Evolutionary conservation across 2,113 vertebrate species (phyloP), one percentile per base, ranked within the genome.

Genomic region (Mystacornis crossleyi): DNA sequence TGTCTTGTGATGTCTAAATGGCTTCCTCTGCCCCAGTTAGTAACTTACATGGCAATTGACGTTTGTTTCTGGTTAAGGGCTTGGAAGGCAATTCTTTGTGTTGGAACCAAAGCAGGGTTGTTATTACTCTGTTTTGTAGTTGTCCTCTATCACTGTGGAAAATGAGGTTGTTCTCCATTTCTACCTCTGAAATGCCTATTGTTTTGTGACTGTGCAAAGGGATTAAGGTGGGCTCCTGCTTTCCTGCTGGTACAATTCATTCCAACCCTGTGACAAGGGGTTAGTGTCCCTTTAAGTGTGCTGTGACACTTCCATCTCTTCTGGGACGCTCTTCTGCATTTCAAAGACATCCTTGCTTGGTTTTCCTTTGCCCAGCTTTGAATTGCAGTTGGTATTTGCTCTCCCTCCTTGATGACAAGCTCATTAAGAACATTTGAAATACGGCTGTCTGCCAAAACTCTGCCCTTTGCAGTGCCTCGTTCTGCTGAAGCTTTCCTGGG

Each of bases 401-500:
- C 17, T 80, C 29, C 57, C 54, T 74, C 72, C n/a, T 61, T 83
- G 67, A 47, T 92, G 92, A 94, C 79, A 90, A 64, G 80, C 55
- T 82, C 38, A 58, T 73, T 82, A 69, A 14, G 34, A 88, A 55
- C 54, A 29, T 45, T 78, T 86, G 64, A 91, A 86, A 89, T 86
- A 62, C 1, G 4, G 3, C 48, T 70, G 67, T 38, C 78, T 70
- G 21, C 72, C 90, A n/a, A 34, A 65, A 11, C 61, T 73, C 2
- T 89, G 80, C 58, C 72, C 64, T 90, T 80, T 66, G 51, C 79
- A 71, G 8, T 78, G 47, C 38, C 43, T 77, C 7, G 1, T 75
- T 92, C 51, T 91, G 40, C 42, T 80, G 67, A 48, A 83, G 29
- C 42, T 94, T 93, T 93, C 50, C 85, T 83, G 92, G 86, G 71